Evolutionary conservation across 2,113 vertebrate species (phyloP).

Genomic region (Phoxinus phoxinus): DNA sequence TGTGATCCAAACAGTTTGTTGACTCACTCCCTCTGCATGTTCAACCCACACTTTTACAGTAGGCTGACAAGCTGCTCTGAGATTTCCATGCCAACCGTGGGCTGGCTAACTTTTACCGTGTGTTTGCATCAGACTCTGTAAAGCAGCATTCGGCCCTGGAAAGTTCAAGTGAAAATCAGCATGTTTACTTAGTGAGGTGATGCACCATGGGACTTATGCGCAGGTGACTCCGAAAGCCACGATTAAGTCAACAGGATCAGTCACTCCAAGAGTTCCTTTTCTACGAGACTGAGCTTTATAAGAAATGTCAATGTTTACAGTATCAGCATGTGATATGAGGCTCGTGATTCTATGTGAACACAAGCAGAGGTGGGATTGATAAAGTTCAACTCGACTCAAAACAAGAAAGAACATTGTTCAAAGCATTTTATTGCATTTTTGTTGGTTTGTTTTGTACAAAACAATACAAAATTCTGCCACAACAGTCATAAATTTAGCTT

Average conservation of each 20-base stretch:
- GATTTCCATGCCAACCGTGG: neutral
- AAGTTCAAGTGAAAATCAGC: neutral
- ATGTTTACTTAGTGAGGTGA: conserved; percentile 27
- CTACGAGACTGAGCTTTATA: conserved; percentile 12
- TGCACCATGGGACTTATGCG: conserved; percentile 1
- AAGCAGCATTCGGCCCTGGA: neutral
- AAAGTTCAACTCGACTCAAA: neutral
- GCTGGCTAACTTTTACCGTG: neutral
- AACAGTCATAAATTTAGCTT: conserved; percentile 80
- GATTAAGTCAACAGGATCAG: conserved; percentile 27
- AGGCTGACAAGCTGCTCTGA: conserved; percentile 12
- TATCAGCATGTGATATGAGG: conserved; percentile 17
- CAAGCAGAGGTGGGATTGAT: neutral
- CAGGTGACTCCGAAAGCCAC: neutral
- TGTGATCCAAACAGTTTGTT: neutral
- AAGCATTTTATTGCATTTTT: conserved; percentile 88
- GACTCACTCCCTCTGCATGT: neutral
- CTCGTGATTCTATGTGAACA: neutral
- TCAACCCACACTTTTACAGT: conserved; percentile 32
- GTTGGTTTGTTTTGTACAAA: conserved; percentile 86
- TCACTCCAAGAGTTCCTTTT: neutral
- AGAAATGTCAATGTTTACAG: conserved; percentile 9
- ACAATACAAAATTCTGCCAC: conserved; percentile 95
- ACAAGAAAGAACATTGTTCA: conserved; percentile 63
- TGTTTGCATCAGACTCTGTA: conserved; percentile 4